Evolutionary conservation across 2,113 vertebrate species (phyloP).

Genomic region (Otus sunia): DNA sequence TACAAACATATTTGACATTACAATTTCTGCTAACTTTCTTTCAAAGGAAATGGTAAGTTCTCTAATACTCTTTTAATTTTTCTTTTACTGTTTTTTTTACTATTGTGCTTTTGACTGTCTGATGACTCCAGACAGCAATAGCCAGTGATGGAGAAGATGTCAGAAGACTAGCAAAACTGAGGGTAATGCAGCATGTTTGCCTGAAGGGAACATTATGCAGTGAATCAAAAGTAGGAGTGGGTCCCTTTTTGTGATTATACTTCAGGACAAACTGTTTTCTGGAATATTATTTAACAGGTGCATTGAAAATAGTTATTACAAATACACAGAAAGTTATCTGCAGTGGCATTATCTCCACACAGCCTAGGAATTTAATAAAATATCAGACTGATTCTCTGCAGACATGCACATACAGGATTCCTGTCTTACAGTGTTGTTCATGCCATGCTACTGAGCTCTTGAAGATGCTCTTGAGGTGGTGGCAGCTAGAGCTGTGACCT

Average conservation of each 20-base stretch:
- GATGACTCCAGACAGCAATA: slow-evolving; percentile 38
- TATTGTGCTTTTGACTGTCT: not conserved
- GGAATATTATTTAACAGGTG: not conserved
- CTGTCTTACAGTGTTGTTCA: not conserved
- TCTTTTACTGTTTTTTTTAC: not conserved
- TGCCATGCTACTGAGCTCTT: not conserved
- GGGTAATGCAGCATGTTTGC: slow-evolving; percentile 10
- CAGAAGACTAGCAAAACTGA: not conserved
- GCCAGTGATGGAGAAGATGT: not conserved
- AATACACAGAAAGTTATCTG: not conserved
- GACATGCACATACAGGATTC: not conserved
- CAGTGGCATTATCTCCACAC: not conserved
- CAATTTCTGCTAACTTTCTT: slow-evolving; percentile 4
- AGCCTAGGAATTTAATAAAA: not conserved
- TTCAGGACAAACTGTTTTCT: not conserved
- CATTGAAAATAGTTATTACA: not conserved
- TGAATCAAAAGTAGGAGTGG: not conserved
- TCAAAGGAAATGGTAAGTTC: slow-evolving; percentile 13
- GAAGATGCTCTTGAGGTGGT: not conserved
- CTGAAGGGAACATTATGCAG: not conserved
- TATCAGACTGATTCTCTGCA: not conserved
- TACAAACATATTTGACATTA: not conserved
- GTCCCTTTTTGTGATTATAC: not conserved
- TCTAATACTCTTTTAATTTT: not conserved
- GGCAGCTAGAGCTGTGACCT: not conserved